A percentile compares a stretch with the other conserved stretches of the same genome.
Conservation (phyloP, 53 echinoderm and acorn worm genomes). For the Henricia sp. region DNA sequence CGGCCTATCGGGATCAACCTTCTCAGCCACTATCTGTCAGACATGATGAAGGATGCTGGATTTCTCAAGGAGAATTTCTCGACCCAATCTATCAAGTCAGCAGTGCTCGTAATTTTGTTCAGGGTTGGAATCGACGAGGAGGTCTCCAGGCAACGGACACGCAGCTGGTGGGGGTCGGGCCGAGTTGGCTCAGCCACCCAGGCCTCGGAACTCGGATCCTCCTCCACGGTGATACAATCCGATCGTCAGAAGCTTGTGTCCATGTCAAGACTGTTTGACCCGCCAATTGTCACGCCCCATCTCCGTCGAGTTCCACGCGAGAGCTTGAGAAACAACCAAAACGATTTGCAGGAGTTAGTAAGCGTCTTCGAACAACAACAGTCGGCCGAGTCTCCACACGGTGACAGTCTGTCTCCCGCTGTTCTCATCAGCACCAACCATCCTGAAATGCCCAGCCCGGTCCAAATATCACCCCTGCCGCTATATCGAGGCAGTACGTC, state of each 20-base stretch:
- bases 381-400: too few relatives aligned
- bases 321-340: not conserved
- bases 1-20: conserved; percentile 44
- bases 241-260: conserved; percentile 17
- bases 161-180: conserved; percentile 28
- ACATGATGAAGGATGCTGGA: conserved; percentile 45
- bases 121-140: conserved; percentile 42
- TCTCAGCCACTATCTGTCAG: conserved; percentile 48
- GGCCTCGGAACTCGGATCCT: not conserved
- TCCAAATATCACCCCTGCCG: not conserved
- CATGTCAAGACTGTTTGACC: conserved; percentile 33
- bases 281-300: not conserved
- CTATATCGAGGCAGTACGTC: not conserved
- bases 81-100: conserved; percentile 42
- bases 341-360: not conserved
- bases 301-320: not conserved
- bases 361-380: not conserved
- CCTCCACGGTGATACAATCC: not conserved
- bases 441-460: not conserved
- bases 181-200: not conserved
- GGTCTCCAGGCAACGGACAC: conserved; percentile 19
- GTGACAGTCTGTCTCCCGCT: not conserved
- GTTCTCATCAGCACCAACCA: not conserved
- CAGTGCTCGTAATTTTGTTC: conserved; percentile 27
- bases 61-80: conserved; percentile 24